phyloP scores from a whole-genome alignment of 2,797 vertebrate genomes.

The Pseudochromis fuscus region DNA sequence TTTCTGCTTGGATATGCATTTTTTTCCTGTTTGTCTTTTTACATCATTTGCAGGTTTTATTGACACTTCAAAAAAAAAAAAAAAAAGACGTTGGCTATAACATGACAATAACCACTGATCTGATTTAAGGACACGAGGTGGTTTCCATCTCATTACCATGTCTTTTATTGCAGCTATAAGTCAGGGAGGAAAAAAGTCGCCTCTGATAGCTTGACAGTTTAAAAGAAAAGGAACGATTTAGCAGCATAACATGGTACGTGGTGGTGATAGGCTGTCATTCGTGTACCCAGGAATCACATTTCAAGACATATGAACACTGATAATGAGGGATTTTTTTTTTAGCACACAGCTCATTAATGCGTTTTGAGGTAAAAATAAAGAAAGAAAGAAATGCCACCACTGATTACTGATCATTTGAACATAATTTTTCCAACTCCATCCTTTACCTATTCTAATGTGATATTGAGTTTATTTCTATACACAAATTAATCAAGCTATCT shows the following conservation, averaged over 20 bases:
- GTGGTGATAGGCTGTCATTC: not conserved
- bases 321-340: not conserved
- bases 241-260: not conserved
- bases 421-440: not conserved
- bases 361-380: slow-evolving; percentile 12
- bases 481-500: not conserved
- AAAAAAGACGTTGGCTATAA: slow-evolving; percentile 27
- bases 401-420: not conserved
- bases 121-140: slow-evolving; percentile 55
- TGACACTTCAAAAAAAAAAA: slow-evolving; percentile 45
- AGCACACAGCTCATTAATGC: not conserved
- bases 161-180: slow-evolving; percentile 26
- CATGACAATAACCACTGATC: slow-evolving; percentile 45
- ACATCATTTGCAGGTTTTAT: slow-evolving; percentile 33
- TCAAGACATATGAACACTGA: slow-evolving; percentile 15
- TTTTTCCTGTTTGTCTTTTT: slow-evolving; percentile 18
- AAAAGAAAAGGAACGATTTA: slow-evolving; percentile 31
- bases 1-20: not conserved
- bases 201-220: slow-evolving; percentile 52
- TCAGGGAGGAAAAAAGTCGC: slow-evolving; percentile 3
- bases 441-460: not conserved
- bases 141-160: slow-evolving; percentile 37
- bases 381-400: not conserved
- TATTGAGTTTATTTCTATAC: not conserved
- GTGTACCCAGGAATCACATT: slow-evolving; percentile 8